Percentiles rank a stretch among this genome's conserved stretches.
Conservation (phyloP, 1,140 invertebrate genomes). For the Neodiprion virginianus region DNA sequence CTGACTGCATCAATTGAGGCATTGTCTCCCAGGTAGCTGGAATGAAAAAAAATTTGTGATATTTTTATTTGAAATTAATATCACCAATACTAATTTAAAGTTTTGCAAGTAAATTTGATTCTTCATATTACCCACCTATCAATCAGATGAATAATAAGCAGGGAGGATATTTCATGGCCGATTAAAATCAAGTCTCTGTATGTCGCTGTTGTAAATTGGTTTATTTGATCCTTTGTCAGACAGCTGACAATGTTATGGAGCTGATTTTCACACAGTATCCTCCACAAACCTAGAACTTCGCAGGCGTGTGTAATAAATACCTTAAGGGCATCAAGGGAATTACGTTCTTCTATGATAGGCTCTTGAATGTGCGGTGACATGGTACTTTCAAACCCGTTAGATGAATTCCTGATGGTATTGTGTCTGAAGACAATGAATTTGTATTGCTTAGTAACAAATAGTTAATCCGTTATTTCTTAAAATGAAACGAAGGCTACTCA, state of each 20-base stretch:
- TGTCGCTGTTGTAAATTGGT: slow-evolving; percentile 68
- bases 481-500: slow-evolving; percentile 26
- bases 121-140: slow-evolving; percentile 60
- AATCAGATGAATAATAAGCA: slow-evolving; percentile 78
- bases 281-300: slow-evolving; percentile 94
- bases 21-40: slow-evolving; percentile 90
- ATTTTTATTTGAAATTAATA: slow-evolving; percentile 28
- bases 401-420: slow-evolving; percentile 41
- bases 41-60: slow-evolving; percentile 15
- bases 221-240: slow-evolving; percentile 66
- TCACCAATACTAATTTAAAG: not conserved
- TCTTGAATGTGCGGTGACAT: slow-evolving; percentile 53
- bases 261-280: slow-evolving; percentile 91
- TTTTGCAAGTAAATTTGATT: slow-evolving; percentile 10
- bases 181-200: slow-evolving; percentile 85
- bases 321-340: slow-evolving; percentile 80
- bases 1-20: slow-evolving; percentile 93
- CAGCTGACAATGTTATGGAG: slow-evolving; percentile 83
- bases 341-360: slow-evolving; percentile 69
- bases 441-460: not conserved
- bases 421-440: slow-evolving; percentile 31
- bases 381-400: slow-evolving; percentile 53
- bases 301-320: slow-evolving; percentile 80
- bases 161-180: slow-evolving; percentile 81
- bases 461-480: not conserved